A percentile compares a stretch with the other conserved stretches of the same genome.
phyloP scores from a whole-genome alignment of 2,888 invertebrate genomes.

The Oxycera nigricornis region DNA sequence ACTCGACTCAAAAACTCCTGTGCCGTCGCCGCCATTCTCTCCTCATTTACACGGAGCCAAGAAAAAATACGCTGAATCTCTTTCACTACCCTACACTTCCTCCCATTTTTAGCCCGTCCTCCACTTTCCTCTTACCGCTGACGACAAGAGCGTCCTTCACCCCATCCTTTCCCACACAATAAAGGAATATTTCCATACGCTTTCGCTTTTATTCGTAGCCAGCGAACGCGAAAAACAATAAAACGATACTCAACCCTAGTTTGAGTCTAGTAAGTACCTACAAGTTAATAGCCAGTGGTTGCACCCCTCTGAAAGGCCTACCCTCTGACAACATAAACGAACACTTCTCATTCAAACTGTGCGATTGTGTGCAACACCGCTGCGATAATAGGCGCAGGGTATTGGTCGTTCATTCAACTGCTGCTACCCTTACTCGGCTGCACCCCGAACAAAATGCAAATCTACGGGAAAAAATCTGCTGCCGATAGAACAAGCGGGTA shows the following conservation, averaged over 20 bases:
- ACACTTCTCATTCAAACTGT: conserved; percentile 41
- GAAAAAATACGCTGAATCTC: conserved; percentile 24
- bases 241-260: conserved; percentile 37
- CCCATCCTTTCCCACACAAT: neutral
- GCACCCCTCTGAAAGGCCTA: conserved; percentile 36
- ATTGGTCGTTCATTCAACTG: conserved; percentile 24
- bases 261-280: conserved; percentile 31
- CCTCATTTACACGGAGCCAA: conserved; percentile 27
- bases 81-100: conserved; percentile 16
- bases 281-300: conserved; percentile 40
- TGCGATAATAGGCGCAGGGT: conserved; percentile 43
- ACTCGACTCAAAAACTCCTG: conserved; percentile 41
- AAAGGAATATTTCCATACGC: conserved; percentile 34
- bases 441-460: neutral
- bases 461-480: conserved; percentile 8
- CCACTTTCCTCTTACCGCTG: neutral
- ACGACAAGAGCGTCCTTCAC: neutral
- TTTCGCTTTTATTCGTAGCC: conserved; percentile 38
- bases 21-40: conserved; percentile 42
- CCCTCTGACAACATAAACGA: conserved; percentile 43
- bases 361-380: conserved; percentile 46
- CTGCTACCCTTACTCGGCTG: neutral
- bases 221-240: conserved; percentile 30
- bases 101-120: neutral
- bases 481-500: neutral